Evolutionary conservation across 2,113 vertebrate species (phyloP).

Genomic region (Phylloscopus whistleri): DNA sequence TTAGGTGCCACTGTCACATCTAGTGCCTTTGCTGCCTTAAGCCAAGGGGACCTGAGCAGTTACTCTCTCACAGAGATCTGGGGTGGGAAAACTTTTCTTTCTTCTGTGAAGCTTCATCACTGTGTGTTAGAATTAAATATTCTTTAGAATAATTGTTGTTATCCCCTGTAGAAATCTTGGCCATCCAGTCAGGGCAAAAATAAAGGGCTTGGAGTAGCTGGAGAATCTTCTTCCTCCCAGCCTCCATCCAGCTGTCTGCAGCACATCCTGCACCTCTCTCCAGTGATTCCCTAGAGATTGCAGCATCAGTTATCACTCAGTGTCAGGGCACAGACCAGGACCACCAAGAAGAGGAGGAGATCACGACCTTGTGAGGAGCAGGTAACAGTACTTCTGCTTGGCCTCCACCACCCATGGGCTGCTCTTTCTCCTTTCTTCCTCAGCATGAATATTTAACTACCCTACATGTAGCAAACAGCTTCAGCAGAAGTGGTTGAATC

Average conservation of each 20-base stretch:
- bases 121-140: not conserved
- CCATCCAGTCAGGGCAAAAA: not conserved
- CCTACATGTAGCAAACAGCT: not conserved
- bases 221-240: not conserved
- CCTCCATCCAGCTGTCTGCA: not conserved
- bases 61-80: not conserved
- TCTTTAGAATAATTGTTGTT: not conserved
- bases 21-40: not conserved
- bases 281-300: not conserved
- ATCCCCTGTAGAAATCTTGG: not conserved
- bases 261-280: not conserved
- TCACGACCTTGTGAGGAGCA: not conserved
- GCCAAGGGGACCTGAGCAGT: not conserved
- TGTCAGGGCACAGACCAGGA: not conserved
- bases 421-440: not conserved
- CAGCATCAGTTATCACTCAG: not conserved
- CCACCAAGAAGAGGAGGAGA: not conserved
- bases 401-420: not conserved
- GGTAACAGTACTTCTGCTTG: not conserved
- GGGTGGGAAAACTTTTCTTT: not conserved
- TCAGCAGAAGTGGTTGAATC: not conserved
- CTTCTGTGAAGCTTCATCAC: not conserved
- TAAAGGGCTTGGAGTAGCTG: not conserved
- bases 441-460: not conserved
- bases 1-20: not conserved